Evolutionary conservation across 2,113 vertebrate genomes (phyloP).

Genomic region (Thomomys bottae): DNA sequence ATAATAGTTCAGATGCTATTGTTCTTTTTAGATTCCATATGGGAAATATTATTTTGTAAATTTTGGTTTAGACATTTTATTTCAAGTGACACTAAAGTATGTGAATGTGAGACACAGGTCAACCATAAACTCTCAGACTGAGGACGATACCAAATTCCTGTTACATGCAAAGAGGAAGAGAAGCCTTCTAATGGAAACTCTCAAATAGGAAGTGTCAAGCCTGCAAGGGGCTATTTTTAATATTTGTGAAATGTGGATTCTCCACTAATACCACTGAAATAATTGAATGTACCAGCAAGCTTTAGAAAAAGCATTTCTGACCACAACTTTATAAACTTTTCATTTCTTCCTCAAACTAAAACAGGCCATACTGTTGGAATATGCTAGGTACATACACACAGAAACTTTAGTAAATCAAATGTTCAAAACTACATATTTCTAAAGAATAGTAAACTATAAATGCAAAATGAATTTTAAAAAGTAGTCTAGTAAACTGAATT

Average conservation of each 20-base stretch:
- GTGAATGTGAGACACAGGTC: background rate
- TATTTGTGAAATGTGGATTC: background rate
- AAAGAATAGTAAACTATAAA: conserved; percentile 19
- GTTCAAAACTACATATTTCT: background rate
- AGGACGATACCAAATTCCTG: background rate
- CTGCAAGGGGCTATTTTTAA: background rate
- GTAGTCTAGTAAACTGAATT: background rate
- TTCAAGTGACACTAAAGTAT: background rate
- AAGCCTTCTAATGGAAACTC: background rate
- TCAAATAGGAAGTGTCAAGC: background rate
- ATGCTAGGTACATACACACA: background rate
- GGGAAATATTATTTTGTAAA: background rate
- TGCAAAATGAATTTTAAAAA: conserved; percentile 8
- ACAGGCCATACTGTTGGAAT: background rate
- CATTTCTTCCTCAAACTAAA: conserved; percentile 40
- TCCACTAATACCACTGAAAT: background rate
- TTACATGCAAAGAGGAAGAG: background rate
- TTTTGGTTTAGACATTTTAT: conserved; percentile 28
- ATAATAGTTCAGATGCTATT: background rate
- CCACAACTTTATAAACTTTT: background rate
- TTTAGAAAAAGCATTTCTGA: conserved; percentile 34
- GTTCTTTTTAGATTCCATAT: background rate
- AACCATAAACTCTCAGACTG: background rate
- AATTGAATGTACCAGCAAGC: background rate
- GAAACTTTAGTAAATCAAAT: conserved; percentile 7